Conservation (phyloP, 2,113 vertebrate species). For the Mustelus asterias region DNA sequence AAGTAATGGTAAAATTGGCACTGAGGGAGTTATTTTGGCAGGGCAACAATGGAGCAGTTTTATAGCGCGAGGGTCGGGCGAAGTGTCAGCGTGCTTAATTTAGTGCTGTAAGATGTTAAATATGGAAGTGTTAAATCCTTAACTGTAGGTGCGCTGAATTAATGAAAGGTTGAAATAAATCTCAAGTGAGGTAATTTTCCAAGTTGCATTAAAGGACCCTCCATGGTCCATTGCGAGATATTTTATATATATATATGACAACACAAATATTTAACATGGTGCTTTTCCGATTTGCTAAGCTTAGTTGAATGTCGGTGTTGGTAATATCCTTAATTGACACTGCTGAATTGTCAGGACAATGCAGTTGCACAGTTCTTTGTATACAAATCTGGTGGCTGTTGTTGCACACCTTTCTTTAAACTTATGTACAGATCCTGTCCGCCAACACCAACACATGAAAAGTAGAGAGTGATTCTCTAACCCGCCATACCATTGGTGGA, state of each 20-base stretch:
- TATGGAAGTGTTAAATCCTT: background rate
- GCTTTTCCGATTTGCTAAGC: background rate
- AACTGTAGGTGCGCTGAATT: background rate
- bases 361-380: background rate
- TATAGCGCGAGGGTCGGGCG: background rate
- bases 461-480: no score
- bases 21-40: background rate
- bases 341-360: background rate
- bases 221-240: background rate
- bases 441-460: background rate
- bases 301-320: background rate
- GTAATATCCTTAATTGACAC: background rate
- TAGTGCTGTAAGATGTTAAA: background rate
- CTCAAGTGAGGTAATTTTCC: background rate
- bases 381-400: background rate
- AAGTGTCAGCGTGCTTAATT: background rate
- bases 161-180: background rate
- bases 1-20: background rate
- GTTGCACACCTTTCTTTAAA: background rate
- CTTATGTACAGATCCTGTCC: background rate
- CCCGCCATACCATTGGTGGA: no score
- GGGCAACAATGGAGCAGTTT: background rate
- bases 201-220: background rate
- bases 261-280: background rate
- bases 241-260: background rate